A percentile compares a stretch with the other conserved stretches of the same genome.
Conservation (phyloP, 2,888 invertebrate genomes). For the Epinotia nisella region DNA sequence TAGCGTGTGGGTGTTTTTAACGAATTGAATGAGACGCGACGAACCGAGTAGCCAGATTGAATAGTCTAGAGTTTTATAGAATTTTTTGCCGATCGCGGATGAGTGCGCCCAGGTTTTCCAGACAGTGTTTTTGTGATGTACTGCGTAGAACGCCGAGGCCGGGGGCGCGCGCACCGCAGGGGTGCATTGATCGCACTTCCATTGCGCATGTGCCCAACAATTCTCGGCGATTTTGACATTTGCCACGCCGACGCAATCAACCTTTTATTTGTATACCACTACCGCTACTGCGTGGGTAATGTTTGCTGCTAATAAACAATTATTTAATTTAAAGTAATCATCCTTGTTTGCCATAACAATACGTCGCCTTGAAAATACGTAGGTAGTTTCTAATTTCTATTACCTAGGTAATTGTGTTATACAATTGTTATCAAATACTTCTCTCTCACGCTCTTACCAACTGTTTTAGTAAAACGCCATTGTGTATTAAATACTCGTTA, state of each 20-base stretch:
- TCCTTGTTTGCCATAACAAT: conserved; percentile 23
- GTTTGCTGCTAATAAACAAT: conserved; percentile 17
- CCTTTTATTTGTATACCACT: conserved; percentile 28
- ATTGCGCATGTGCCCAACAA: conserved; percentile 75
- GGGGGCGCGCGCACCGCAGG: conserved; percentile 77
- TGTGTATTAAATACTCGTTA: conserved; percentile 46
- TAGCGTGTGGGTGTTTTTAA: conserved; percentile 81
- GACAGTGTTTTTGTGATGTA: conserved; percentile 74
- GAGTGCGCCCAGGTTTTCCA: conserved; percentile 60
- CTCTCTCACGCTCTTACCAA: conserved; percentile 54
- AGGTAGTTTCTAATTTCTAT: conserved; percentile 30
- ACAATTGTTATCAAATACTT: conserved; percentile 32
- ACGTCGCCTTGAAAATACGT: not conserved
- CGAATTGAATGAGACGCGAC: conserved; percentile 62
- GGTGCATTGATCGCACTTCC: conserved; percentile 79
- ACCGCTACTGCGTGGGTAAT: not conserved
- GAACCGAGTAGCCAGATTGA: conserved; percentile 70
- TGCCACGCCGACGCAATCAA: conserved; percentile 51
- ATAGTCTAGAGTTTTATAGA: conserved; percentile 38
- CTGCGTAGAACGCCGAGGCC: conserved; percentile 76
- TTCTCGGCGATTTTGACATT: conserved; percentile 75
- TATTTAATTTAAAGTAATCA: conserved; percentile 23
- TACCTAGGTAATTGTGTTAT: conserved; percentile 24
- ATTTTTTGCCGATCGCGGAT: conserved; percentile 65
- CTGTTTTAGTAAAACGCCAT: conserved; percentile 48